These are phyloP conservation scores for Aphelocoma californica DNA, from an alignment of 2,797 vertebrate species.

Conservation along the genomic window DNA sequence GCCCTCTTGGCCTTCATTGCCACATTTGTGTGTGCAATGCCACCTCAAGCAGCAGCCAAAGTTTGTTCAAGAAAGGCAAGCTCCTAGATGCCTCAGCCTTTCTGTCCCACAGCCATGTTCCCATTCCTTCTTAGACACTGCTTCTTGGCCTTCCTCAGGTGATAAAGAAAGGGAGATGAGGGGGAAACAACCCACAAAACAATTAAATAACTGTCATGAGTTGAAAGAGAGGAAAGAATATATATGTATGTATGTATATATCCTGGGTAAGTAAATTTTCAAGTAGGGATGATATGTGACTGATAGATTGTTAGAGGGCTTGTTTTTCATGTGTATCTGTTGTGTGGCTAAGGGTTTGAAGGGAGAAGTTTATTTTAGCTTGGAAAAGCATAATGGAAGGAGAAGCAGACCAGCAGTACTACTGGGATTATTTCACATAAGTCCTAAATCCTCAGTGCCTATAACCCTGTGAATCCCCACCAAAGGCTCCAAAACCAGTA, in stretches of 20 bases:
- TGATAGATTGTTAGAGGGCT: not conserved
- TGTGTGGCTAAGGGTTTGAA: not conserved
- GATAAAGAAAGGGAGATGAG: not conserved
- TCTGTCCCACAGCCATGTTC: not conserved
- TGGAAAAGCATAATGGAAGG: not conserved
- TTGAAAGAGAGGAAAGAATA: not conserved
- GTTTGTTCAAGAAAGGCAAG: not conserved
- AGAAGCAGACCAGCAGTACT: not conserved
- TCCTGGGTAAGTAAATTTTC: not conserved
- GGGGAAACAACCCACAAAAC: not conserved
- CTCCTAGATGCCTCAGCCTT: not conserved
- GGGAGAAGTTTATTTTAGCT: not conserved
- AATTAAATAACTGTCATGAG: not conserved
- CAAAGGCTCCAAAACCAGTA: not conserved
- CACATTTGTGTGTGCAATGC: not conserved
- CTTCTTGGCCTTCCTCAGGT: not conserved
- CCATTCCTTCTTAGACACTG: not conserved
- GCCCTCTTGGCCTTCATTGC: not conserved
- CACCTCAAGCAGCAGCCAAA: not conserved
- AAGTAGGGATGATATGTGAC: not conserved
- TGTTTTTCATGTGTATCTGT: not conserved
- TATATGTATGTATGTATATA: rapidly evolving
- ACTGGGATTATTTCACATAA: not conserved
- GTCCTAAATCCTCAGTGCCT: not conserved
- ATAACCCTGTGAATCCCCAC: not conserved